Evolutionary conservation across 2,797 vertebrate genomes (phyloP).

Genomic region (Myotis planiceps): DNA sequence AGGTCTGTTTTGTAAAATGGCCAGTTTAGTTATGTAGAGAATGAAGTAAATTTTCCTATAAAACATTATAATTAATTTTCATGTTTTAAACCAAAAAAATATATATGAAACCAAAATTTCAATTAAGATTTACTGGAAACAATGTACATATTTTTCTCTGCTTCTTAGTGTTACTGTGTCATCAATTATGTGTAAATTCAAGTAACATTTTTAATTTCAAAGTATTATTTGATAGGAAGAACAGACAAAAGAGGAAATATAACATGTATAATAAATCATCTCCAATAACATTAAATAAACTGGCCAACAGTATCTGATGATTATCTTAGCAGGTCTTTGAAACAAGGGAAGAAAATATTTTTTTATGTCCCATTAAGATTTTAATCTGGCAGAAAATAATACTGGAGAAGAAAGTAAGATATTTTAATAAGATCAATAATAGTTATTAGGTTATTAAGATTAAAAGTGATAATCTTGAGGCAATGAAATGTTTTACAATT

Average conservation of each 20-base stretch:
- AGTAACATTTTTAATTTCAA: constrained; percentile 44
- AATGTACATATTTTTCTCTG: constrained; percentile 26
- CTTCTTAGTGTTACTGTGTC: constrained; percentile 11
- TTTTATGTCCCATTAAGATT: constrained; percentile 66
- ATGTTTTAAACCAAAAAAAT: not conserved
- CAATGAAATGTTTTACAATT: constrained; percentile 67
- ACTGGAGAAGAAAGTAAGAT: constrained; percentile 39
- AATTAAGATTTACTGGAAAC: constrained; percentile 37
- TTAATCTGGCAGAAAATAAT: constrained; percentile 46
- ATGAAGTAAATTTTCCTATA: not conserved
- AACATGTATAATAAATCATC: constrained; percentile 55
- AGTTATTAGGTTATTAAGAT: constrained; percentile 65
- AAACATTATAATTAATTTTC: not conserved
- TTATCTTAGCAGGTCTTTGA: constrained; percentile 57
- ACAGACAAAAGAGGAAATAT: constrained; percentile 44
- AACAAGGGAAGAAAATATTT: constrained; percentile 62
- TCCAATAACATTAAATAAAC: constrained; percentile 67
- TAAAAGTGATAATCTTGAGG: constrained; percentile 42
- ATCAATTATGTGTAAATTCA: not conserved
- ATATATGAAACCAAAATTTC: constrained; percentile 11
- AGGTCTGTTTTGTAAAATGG: not conserved
- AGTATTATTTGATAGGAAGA: constrained; percentile 57
- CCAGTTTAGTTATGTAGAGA: not conserved
- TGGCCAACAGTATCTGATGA: not conserved
- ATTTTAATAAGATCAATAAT: constrained; percentile 71